These are phyloP conservation scores for Synanthedon andrenaeformis DNA, from an alignment of 2,888 invertebrate genomes.

Conservation along the genomic window DNA sequence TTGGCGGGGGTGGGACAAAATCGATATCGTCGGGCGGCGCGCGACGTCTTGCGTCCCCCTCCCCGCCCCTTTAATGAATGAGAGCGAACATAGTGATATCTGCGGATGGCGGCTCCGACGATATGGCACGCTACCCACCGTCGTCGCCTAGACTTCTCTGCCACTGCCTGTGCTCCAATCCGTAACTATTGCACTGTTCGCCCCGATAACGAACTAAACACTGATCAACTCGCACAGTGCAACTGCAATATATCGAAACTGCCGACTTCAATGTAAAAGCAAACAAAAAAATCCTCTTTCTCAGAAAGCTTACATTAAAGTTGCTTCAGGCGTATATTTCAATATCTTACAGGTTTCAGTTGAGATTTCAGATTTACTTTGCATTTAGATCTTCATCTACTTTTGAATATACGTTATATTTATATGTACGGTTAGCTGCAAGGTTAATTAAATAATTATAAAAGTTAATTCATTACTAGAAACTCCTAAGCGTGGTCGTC, in stretches of 20 bases:
- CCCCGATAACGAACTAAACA: constrained; percentile 35
- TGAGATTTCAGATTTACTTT: no score
- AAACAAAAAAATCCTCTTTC: background rate
- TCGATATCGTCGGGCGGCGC: constrained; percentile 69
- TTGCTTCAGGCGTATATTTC: background rate
- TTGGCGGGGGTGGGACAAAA: constrained; percentile 59
- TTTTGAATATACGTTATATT: no score
- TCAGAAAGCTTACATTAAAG: background rate
- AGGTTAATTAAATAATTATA: no score
- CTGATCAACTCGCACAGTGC: constrained; percentile 27
- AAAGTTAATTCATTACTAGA: no score
- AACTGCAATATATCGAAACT: constrained; percentile 12
- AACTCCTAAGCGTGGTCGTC: no score
- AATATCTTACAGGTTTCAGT: no score
- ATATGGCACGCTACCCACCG: constrained; percentile 37
- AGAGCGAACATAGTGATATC: constrained; percentile 66
- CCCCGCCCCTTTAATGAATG: constrained; percentile 65
- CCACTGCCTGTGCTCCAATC: constrained; percentile 17
- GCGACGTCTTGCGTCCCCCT: constrained; percentile 62
- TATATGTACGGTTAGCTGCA: no score
- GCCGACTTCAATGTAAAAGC: background rate
- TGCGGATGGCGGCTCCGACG: constrained; percentile 56
- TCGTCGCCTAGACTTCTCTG: constrained; percentile 30
- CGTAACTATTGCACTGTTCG: constrained; percentile 22
- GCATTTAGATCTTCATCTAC: no score